Evolutionary conservation across 2,797 vertebrate genomes (phyloP).

Genomic region (Trachurus trachurus): DNA sequence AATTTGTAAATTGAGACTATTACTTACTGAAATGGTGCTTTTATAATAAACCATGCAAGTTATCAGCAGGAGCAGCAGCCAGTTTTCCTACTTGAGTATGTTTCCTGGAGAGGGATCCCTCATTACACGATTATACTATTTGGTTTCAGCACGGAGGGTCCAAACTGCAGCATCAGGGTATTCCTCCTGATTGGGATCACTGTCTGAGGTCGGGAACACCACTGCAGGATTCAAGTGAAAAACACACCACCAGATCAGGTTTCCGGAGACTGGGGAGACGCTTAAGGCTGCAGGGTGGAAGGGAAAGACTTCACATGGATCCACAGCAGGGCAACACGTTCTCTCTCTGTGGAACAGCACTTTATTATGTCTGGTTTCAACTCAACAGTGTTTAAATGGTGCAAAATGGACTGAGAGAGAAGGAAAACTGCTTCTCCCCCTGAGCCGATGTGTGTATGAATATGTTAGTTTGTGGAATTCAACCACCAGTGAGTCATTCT

Average conservation of each 20-base stretch:
- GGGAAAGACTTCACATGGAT: conserved; percentile 66
- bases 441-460: conserved; percentile 24
- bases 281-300: conserved; percentile 62
- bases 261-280: conserved; percentile 69
- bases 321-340: conserved; percentile 54
- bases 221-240: conserved; percentile 74
- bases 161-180: conserved; percentile 85
- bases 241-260: conserved; percentile 72
- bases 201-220: conserved; percentile 82
- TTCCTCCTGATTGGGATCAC: conserved; percentile 80
- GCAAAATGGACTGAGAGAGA: conserved; percentile 55
- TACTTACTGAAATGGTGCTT: conserved; percentile 75
- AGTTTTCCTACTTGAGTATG: conserved; percentile 77
- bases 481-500: conserved; percentile 64
- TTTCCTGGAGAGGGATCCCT: conserved; percentile 82
- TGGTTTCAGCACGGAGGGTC: conserved; percentile 75
- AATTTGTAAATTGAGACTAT: conserved; percentile 77
- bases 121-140: conserved; percentile 83
- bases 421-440: conserved; percentile 33
- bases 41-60: conserved; percentile 72
- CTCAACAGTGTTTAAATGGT: conserved; percentile 52
- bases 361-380: conserved; percentile 76
- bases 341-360: conserved; percentile 61
- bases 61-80: conserved; percentile 70
- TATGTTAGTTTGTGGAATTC: conserved; percentile 51